Percentiles rank a stretch among this genome's conserved stretches.
Conservation (phyloP, 2,797 vertebrate species). For the Pelochelys cantorii region DNA sequence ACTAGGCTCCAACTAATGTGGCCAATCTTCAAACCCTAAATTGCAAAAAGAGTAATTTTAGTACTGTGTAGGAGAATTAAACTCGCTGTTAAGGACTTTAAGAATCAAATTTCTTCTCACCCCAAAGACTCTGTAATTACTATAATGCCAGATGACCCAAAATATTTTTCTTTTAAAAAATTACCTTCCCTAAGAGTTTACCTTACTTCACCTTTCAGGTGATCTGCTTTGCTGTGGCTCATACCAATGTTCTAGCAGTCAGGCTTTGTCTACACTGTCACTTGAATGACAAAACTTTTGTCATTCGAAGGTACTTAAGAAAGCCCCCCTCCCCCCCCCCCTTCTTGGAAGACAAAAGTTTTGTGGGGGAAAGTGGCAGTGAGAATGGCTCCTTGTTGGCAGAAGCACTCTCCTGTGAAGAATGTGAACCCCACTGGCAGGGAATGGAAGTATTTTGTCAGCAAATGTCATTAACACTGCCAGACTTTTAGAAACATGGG, state of each 20-base stretch:
- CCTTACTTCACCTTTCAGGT: neutral
- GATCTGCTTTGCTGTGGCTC: neutral
- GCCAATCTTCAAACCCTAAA: conserved; percentile 15
- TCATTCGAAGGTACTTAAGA: too few relatives aligned
- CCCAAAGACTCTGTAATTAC: neutral
- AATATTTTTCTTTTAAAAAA: neutral
- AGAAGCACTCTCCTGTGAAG: too few relatives aligned
- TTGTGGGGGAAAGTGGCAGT: too few relatives aligned
- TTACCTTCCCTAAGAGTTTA: neutral
- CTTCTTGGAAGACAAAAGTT: too few relatives aligned
- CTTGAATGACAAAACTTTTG: too few relatives aligned
- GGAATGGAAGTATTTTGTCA: too few relatives aligned
- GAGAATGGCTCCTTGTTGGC: too few relatives aligned
- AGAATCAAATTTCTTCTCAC: neutral
- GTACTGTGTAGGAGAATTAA: neutral
- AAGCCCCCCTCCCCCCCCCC: too few relatives aligned
- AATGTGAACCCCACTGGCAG: too few relatives aligned
- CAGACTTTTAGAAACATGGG: too few relatives aligned
- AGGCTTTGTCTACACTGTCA: too few relatives aligned
- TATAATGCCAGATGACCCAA: neutral
- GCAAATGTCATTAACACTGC: too few relatives aligned
- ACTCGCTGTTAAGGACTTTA: neutral
- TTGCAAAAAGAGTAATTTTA: neutral
- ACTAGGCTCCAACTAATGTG: conserved; percentile 35
- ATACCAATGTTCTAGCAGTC: neutral